Conservation (phyloP, 2,113 vertebrate species). For the Nerophis ophidion region DNA sequence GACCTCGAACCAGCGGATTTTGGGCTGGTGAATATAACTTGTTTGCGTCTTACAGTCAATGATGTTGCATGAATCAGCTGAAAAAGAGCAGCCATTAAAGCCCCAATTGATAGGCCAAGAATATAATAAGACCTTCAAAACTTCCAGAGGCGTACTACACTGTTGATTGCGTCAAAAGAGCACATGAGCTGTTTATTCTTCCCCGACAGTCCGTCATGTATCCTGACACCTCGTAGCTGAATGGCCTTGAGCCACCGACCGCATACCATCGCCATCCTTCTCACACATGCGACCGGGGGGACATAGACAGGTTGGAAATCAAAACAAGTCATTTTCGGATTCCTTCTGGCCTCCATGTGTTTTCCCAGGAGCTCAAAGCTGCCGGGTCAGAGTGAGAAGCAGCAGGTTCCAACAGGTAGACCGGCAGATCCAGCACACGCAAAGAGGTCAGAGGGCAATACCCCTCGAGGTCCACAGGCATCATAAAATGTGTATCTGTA, state of each 20-base stretch:
- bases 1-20: too few relatives aligned
- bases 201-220: conserved; percentile 31
- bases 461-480: conserved; percentile 33
- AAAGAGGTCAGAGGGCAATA: conserved; percentile 53
- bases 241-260: conserved; percentile 8
- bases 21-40: too few relatives aligned
- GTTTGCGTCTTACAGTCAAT: too few relatives aligned
- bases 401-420: conserved; percentile 55
- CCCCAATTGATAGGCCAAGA: not conserved
- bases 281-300: conserved; percentile 8
- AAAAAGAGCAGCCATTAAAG: not conserved
- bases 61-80: not conserved
- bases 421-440: conserved; percentile 41
- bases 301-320: conserved; percentile 40
- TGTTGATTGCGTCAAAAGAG: conserved; percentile 17
- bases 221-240: conserved; percentile 23
- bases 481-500: conserved; percentile 34
- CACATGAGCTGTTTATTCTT: conserved; percentile 14
- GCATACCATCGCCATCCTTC: conserved; percentile 44
- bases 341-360: conserved; percentile 42
- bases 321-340: conserved; percentile 55
- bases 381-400: conserved; percentile 45
- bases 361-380: conserved; percentile 39
- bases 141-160: not conserved
- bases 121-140: not conserved